These are phyloP conservation scores for Lytechinus variegatus DNA, from an alignment of 35 echinoderm and acorn worm genomes.

Conservation along the genomic window DNA sequence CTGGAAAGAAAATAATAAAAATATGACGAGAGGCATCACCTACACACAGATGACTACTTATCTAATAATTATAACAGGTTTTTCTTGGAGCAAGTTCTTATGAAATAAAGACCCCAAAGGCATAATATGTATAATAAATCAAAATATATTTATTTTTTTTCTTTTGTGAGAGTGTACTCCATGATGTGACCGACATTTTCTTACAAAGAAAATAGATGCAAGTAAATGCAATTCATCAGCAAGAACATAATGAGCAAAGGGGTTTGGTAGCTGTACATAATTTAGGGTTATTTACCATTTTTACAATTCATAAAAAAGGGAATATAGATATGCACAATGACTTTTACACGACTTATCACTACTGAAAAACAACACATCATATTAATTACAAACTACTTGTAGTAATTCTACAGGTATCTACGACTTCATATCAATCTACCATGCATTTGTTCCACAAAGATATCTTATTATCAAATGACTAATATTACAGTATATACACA, in stretches of 20 bases:
- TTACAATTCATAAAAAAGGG: conserved; percentile 5
- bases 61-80: too few relatives aligned
- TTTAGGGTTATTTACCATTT: conserved; percentile 18
- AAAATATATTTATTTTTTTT: conserved; percentile 4
- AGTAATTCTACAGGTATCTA: not conserved
- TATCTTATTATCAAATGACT: not conserved
- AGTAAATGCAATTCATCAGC: not conserved
- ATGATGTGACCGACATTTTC: not conserved
- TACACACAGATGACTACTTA: too few relatives aligned
- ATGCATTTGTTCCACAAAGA: not conserved
- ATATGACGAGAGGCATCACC: too few relatives aligned
- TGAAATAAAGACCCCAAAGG: not conserved
- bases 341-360: not conserved
- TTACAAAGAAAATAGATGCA: not conserved
- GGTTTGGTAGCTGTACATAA: not conserved
- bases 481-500: conserved; percentile 4
- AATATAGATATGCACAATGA: not conserved
- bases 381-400: not conserved
- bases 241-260: not conserved
- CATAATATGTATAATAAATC: not conserved
- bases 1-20: too few relatives aligned
- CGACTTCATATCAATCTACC: not conserved
- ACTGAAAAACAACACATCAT: not conserved
- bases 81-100: too few relatives aligned
- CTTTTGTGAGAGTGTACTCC: not conserved